A percentile compares a stretch with the other conserved stretches of the same genome.
phyloP scores from a whole-genome alignment of 2,797 vertebrate species.

The Meda fulgida region DNA sequence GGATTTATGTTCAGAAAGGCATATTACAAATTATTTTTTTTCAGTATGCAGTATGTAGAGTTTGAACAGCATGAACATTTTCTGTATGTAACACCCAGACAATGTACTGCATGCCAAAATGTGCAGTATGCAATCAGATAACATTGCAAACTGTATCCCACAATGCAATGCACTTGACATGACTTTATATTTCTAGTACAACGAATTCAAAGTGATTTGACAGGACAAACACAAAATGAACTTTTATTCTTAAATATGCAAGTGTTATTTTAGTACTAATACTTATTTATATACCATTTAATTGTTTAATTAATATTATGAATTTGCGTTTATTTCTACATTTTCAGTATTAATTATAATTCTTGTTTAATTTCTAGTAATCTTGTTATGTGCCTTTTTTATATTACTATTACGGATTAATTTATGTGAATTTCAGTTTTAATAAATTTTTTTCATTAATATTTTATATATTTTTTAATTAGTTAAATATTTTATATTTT shows the following conservation, averaged over 20 bases:
- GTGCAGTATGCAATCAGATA: not conserved
- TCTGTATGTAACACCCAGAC: not conserved
- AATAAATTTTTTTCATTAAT: not conserved
- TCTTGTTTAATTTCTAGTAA: not conserved
- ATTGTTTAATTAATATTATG: not conserved
- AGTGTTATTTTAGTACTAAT: not conserved
- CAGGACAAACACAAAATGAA: not conserved
- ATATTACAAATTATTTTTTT: not conserved
- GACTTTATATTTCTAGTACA: not conserved
- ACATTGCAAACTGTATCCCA: not conserved
- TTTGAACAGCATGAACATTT: not conserved
- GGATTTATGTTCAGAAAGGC: not conserved
- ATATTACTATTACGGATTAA: not conserved
- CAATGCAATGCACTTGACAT: conserved; percentile 1
- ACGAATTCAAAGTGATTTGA: not conserved
- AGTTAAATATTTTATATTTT: too few relatives aligned
- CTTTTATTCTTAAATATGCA: not conserved
- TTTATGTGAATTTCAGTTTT: not conserved
- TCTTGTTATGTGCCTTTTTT: not conserved
- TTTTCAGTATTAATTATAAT: not conserved
- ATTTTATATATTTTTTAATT: not conserved
- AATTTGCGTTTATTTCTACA: not conserved
- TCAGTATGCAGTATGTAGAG: not conserved
- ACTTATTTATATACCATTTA: not conserved
- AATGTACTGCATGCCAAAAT: not conserved